Conservation (phyloP, 1,140 invertebrate genomes). For the Drosophila micromelanica region DNA sequence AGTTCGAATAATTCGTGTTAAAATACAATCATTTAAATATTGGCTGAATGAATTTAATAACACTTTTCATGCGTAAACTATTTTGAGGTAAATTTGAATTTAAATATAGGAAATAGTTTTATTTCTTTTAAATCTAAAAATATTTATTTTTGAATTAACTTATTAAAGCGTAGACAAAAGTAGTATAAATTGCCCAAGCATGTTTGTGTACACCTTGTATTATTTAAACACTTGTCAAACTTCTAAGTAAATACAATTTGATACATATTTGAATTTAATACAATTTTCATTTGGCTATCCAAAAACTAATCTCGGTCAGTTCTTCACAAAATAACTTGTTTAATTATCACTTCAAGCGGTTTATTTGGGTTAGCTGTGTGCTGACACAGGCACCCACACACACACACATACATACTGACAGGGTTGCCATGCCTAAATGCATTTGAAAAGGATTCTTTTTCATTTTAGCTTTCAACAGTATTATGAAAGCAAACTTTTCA, state of each 20-base stretch:
- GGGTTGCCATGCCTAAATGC: conserved; percentile 45
- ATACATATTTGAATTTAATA: not conserved
- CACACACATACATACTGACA: not conserved
- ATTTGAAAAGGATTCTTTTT: conserved; percentile 65
- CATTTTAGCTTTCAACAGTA: conserved; percentile 43
- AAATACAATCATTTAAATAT: too few species aligned
- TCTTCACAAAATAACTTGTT: conserved; percentile 41
- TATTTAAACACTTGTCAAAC: not conserved
- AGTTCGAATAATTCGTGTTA: too few species aligned
- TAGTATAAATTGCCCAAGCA: too few species aligned
- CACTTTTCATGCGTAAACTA: too few species aligned
- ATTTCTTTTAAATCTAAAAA: too few species aligned
- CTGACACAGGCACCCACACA: conserved; percentile 3
- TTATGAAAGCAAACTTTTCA: conserved; percentile 34
- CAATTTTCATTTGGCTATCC: conserved; percentile 12
- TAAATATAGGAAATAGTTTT: too few species aligned
- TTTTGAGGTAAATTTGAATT: too few species aligned
- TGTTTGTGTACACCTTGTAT: not conserved
- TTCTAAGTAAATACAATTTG: not conserved
- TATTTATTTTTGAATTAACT: too few species aligned
- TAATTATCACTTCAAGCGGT: conserved; percentile 65
- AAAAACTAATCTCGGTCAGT: conserved; percentile 26
- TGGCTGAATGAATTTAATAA: too few species aligned
- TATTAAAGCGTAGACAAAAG: too few species aligned
- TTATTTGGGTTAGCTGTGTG: conserved; percentile 58